phyloP scores from a whole-genome alignment of 2,888 invertebrate species.

The Standfussiana lucernea region DNA sequence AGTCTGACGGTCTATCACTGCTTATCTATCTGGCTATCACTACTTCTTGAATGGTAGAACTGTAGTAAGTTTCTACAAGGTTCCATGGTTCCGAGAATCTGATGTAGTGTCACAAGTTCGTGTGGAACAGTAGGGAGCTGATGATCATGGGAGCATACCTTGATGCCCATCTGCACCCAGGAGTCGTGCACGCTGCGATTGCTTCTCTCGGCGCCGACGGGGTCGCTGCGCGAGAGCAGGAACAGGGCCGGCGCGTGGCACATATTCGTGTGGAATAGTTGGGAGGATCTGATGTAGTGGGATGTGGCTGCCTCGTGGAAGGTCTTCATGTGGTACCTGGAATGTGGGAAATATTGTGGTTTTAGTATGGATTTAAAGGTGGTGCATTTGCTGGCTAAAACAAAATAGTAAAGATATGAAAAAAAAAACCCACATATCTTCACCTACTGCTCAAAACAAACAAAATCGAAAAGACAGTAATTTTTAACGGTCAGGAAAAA shows the following conservation, averaged over 20 bases:
- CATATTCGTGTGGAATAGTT: conserved; percentile 95
- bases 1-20: too few relatives aligned
- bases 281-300: conserved; percentile 96
- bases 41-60: too few relatives aligned
- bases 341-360: neutral
- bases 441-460: neutral
- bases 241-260: conserved; percentile 94
- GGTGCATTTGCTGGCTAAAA: neutral
- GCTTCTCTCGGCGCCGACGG: conserved; percentile 94
- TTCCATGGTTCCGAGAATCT: too few relatives aligned
- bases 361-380: neutral
- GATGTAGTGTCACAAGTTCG: too few relatives aligned
- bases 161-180: conserved; percentile 94
- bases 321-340: conserved; percentile 95
- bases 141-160: conserved; percentile 79
- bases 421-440: too few relatives aligned
- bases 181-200: conserved; percentile 93
- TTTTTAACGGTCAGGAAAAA: neutral
- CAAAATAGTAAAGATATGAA: neutral
- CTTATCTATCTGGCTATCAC: too few relatives aligned
- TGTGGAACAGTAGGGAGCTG: too few relatives aligned
- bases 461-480: neutral
- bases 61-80: too few relatives aligned
- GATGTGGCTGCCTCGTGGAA: conserved; percentile 95
- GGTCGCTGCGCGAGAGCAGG: conserved; percentile 92